These are phyloP conservation scores for Pterois miles DNA, from an alignment of 2,797 vertebrate species.

Conservation along the genomic window DNA sequence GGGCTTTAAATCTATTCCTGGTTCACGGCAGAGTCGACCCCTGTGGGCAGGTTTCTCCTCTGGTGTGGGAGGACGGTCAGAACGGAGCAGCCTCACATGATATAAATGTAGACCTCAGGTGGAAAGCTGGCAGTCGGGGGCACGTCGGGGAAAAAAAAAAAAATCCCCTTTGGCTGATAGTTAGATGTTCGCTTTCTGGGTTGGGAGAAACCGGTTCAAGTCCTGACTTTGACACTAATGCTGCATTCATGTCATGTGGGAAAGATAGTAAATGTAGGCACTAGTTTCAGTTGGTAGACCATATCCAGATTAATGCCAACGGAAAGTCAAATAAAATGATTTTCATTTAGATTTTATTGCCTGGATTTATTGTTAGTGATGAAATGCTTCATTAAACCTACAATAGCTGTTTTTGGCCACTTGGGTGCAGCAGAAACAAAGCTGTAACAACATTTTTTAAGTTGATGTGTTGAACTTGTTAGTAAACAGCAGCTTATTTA, in stretches of 20 bases:
- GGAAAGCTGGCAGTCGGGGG: conserved; percentile 28
- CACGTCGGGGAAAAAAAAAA: neutral
- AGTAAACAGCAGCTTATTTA: too few species aligned
- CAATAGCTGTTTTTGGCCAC: neutral
- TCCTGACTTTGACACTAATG: conserved; percentile 8
- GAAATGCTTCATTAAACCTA: neutral
- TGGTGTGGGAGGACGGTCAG: conserved; percentile 2
- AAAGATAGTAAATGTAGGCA: neutral
- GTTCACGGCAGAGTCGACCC: neutral
- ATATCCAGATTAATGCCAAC: neutral
- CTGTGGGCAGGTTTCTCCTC: conserved; percentile 15
- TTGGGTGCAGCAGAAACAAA: neutral
- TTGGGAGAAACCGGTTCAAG: neutral
- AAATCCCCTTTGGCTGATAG: conserved; percentile 2
- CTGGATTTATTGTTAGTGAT: neutral
- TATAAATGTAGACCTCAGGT: conserved; percentile 36
- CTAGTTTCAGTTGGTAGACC: neutral
- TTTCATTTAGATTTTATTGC: neutral
- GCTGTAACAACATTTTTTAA: too few species aligned
- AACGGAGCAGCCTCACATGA: conserved; percentile 10
- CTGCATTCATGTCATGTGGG: conserved; percentile 1
- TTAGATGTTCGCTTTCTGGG: conserved; percentile 12
- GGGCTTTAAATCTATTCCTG: conserved; percentile 35
- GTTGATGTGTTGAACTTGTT: too few species aligned
- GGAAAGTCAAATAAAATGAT: neutral